Evolutionary conservation across 2,797 vertebrate genomes (phyloP), one percentile per base, ranked within the genome.

Genomic region (Pagetopsis macropterus): DNA sequence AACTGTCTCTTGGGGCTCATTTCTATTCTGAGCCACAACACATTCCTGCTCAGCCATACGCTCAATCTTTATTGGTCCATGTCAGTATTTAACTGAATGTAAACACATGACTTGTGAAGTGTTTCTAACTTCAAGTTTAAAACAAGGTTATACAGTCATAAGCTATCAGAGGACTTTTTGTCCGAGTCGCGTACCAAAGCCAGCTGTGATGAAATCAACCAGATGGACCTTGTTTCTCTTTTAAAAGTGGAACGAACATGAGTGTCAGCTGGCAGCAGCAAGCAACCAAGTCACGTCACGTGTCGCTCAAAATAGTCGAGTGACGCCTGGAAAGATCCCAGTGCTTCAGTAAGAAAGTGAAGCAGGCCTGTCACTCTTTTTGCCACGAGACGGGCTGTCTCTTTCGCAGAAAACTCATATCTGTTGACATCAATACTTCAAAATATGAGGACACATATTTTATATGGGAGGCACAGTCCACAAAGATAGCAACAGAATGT

Each of bases 21-120:
- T 90, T 76, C 94, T 94, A 94, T 93, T 94, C 88, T 84, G 69
- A 90, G 91, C 75, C 67, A 65, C 64, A 87, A 87, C 76, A 78
- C 67, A 82, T 91, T 94, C 93, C 91, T 87, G 76, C 75, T 90
- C 43, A 23, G 81, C 46, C 69, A 84, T 93, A 91, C 84, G 90
- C 84, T 49, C 12, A 40, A 73, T 43, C 65, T 70, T 69, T 79
- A 55, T 31, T 31, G 37, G 17, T 50, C 31, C 19, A 16, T 27
- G 40, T 49, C 44, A 17, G 41, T 37, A 13, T 64, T 13, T 63
- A 61, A 66, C 43, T 46, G 5, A 4, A 50, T 41, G 50, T 61
- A 59, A 74, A 81, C 27, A 3, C 37, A 46, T 51, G 40, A 49
- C 33, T 49, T 14, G 31, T 14, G 19, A 66, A 19, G 58, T 11